Percentiles rank a stretch among this genome's conserved stretches.
Evolutionary conservation across 2,797 vertebrate genomes (phyloP).

Genomic region (Mycteria americana): DNA sequence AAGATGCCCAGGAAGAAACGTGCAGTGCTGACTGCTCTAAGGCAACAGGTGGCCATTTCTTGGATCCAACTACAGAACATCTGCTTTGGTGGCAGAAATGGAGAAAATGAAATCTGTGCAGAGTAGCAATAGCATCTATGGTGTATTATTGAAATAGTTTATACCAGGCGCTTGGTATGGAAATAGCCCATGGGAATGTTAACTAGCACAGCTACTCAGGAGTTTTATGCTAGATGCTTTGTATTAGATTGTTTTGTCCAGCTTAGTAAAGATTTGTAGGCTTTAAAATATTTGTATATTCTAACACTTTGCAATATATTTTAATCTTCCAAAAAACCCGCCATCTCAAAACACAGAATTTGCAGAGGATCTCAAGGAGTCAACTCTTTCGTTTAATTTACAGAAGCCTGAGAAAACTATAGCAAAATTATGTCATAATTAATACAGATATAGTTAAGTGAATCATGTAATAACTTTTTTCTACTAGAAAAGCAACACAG

Average conservation of each 20-base stretch:
- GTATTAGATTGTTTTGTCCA: background rate
- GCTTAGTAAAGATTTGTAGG: background rate
- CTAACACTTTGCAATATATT: background rate
- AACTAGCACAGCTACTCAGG: background rate
- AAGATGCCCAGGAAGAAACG: background rate
- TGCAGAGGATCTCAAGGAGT: background rate
- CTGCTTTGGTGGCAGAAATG: background rate
- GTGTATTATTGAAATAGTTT: background rate
- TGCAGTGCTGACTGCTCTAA: rapidly evolving
- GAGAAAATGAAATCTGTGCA: background rate
- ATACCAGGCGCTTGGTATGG: background rate
- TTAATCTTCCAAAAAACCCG: background rate
- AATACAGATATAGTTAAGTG: conserved; percentile 55
- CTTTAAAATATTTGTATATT: background rate
- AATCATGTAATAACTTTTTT: conserved; percentile 55
- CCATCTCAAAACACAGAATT: background rate
- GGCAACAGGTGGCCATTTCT: background rate
- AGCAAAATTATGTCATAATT: conserved; percentile 31
- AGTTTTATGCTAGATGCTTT: background rate
- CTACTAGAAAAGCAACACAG: conserved; percentile 4
- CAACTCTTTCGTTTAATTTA: background rate
- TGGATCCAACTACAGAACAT: background rate
- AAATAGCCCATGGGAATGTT: background rate
- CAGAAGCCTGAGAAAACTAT: background rate
- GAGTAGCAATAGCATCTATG: background rate